Evolutionary conservation across 2,888 invertebrate genomes (phyloP).

Genomic region (Bibio marci): DNA sequence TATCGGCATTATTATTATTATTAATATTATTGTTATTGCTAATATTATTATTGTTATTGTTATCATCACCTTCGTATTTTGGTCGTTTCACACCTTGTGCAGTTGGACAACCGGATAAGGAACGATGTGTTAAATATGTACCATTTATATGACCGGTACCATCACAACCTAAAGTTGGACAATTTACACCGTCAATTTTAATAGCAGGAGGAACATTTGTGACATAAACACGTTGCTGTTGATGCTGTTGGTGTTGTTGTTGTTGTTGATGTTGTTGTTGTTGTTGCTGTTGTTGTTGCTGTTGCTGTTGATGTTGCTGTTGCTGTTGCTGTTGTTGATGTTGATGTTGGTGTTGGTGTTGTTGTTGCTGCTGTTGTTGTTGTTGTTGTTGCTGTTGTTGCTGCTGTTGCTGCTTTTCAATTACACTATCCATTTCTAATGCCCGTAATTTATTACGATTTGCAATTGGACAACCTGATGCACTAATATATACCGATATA

Average conservation of each 20-base stretch:
- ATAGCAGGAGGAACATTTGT: conserved; percentile 37
- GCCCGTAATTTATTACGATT: conserved; percentile 73
- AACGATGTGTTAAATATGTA: conserved; percentile 62
- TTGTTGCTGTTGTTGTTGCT: background rate
- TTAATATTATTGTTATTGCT: no score
- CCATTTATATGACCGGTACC: conserved; percentile 62
- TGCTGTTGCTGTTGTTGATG: conserved; percentile 15
- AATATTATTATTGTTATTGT: no score
- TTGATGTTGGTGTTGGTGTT: background rate
- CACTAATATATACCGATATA: conserved; percentile 36
- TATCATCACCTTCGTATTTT: conserved; percentile 29
- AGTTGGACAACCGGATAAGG: conserved; percentile 58
- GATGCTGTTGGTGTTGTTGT: background rate
- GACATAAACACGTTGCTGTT: background rate
- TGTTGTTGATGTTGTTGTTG: background rate
- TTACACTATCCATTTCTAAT: conserved; percentile 58
- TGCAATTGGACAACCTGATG: conserved; percentile 81
- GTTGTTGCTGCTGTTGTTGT: background rate
- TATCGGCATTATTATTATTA: no score
- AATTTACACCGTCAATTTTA: conserved; percentile 65
- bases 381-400: background rate
- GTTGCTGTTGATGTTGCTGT: conserved; percentile 32
- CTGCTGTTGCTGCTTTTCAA: conserved; percentile 41
- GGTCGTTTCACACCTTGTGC: conserved; percentile 56
- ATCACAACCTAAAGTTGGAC: conserved; percentile 52